Evolutionary conservation across 2,797 vertebrate genomes (phyloP), one percentile per base, ranked within the genome.

Genomic region (Graptemys geographica): DNA sequence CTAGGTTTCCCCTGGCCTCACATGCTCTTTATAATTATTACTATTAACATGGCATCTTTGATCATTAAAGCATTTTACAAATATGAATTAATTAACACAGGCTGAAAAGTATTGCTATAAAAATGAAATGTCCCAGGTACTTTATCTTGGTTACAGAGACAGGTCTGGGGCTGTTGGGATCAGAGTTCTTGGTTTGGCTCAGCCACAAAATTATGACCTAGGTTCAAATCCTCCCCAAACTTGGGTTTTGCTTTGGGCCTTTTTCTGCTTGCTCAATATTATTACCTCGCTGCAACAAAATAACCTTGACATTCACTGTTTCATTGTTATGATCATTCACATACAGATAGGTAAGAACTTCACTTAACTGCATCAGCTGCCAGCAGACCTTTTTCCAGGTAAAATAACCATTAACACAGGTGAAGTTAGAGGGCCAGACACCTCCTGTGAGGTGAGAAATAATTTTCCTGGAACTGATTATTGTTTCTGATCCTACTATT

Each of bases 61-160:
- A 69, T 57, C 59, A 53, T 23, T 80, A 59, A 28, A 11, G 84
- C 12, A 0, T 87, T 1, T 44, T 18, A 88, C 83, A 84, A 91
- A 92, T n/a, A 93, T 80, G 11, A 93, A 89, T 74, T 37, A 89
- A 15, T 80, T 91, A 90, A 89, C 8, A n/a, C 11, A 65, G 5
- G 25, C 9, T 84, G 51, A 92, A 94, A 86, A 59, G 3, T 6
- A 83, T 2, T 69, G 21, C 33, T 87, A 51, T 21, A 78, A 78
- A 27, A 27, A 49, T 31, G 44, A 47, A 49, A 78, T 27, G 25
- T 78, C 74, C 74, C 44, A 78, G 44, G 44, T 49, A 47, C 44
- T 72, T 72, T 72, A 72, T 10, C n/a, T 11, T 23, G n/a, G n/a
- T 41, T 28, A 78, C 12, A 47, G 13, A 27, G 12, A 78, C 15